Base-by-base conservation (phyloP, 2,888 invertebrate genomes). In the Allophyes oxyacanthae region DNA sequence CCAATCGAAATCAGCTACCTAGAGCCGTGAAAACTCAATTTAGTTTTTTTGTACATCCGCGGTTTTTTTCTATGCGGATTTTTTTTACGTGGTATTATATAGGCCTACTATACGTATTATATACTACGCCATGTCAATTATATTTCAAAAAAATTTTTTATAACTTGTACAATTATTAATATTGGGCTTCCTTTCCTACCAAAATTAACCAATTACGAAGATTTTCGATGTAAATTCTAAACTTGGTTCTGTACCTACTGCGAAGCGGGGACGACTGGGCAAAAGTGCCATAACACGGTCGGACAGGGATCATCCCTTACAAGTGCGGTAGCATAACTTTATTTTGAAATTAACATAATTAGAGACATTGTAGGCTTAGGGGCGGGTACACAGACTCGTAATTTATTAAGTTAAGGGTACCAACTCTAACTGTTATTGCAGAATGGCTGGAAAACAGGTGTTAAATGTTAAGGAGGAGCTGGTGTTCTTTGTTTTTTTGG, bases 301-400 rank as follows among this genome's bases (percentile, higher is more conserved):
- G 84, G 83, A 83, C 79, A 77, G 73, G 76, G 77, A 76, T 71
- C 64, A 83, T 82, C 90, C 88, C 88, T 86, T 75, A 81, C 83
- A 88, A 90, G 86, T 85, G 86, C 75, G 88, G 87, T 85, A 78
- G 87, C 89, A 90, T 88, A 89, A 92, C 89, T 92, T 92, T 91
- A 92, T 92, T 89, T 84, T 78, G 81, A 84, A 86, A 91, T 92
- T 92, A 92, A 88, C 92, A 91, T 93, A 93, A 93, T 93, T 92
- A 91, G 83, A 85, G 81, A 59, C 44, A 32, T 38, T 74, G 78
- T 76, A 67, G 79, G 79, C 83, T 80, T 80, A 86, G 83, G 82
- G 82, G 82, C 78, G 79, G 79, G 78, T 76, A 78, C 83, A 82
- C 80, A 82, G 80, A 76, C 73, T 77, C 72, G 66, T 59, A 69